These are phyloP conservation scores for Drosophila aldrichi DNA, from an alignment of 2,888 invertebrate genomes.

Conservation along the genomic window DNA sequence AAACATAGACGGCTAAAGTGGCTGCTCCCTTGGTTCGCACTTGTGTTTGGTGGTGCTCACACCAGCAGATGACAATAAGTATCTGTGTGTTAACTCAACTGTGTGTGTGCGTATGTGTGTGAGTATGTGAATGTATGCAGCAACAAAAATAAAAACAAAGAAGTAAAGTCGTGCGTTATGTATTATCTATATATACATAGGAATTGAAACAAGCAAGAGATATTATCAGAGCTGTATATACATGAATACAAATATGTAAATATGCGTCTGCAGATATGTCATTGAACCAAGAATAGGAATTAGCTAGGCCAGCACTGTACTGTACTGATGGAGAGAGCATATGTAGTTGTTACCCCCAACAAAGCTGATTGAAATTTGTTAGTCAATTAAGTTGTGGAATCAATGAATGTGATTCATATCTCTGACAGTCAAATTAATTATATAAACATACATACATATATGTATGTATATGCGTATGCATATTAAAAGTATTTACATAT, in stretches of 20 bases:
- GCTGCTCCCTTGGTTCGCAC: slow-evolving; percentile 24
- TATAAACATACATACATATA: not conserved
- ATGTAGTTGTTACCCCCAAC: not conserved
- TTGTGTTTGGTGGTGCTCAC: slow-evolving; percentile 25
- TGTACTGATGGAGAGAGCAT: slow-evolving; percentile 9
- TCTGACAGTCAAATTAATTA: not conserved
- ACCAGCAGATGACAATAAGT: slow-evolving; percentile 42
- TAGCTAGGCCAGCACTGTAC: slow-evolving; percentile 3
- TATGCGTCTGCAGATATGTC: not conserved
- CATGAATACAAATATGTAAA: not conserved
- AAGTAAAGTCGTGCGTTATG: slow-evolving; percentile 23
- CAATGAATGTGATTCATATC: slow-evolving; percentile 23
- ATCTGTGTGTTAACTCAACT: slow-evolving; percentile 18
- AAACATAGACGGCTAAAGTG: slow-evolving; percentile 5
- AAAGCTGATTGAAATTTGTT: slow-evolving; percentile 31
- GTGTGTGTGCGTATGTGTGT: slow-evolving; percentile 4
- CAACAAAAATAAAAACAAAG: slow-evolving; percentile 51
- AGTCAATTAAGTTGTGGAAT: slow-evolving; percentile 34
- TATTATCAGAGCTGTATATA: slow-evolving; percentile 11
- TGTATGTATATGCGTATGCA: too few species aligned
- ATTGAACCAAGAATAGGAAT: slow-evolving; percentile 6
- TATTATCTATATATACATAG: slow-evolving; percentile 8
- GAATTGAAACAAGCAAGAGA: slow-evolving; percentile 7
- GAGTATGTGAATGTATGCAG: slow-evolving; percentile 11
- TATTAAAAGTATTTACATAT: not conserved